Evolutionary conservation across 2,797 vertebrate genomes (phyloP), one percentile per base, ranked within the genome.

Genomic region (Clarias platycephalus): DNA sequence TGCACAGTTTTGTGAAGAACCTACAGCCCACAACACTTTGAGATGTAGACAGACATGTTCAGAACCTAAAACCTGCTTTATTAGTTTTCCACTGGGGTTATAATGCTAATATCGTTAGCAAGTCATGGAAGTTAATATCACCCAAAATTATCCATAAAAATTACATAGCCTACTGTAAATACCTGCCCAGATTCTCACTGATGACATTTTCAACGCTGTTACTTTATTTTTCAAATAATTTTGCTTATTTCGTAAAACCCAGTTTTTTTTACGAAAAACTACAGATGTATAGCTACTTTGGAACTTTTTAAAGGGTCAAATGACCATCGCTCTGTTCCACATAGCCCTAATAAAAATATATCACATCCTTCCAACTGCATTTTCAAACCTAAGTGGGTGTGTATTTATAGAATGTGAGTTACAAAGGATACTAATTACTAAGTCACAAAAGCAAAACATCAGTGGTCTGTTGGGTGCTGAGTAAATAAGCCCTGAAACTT

Each of bases 321-420:
- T 79, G 12, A 68, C 66, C 34, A 34, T 2, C 7, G 9, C 12
- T 28, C 8, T 58, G 58, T 82, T 77, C 55, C 5, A 72, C 77
- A 34, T 44, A 53, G 22, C 13, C 0, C 16, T 26, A n/a, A 34
- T 49, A 20, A 55, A 63, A 20, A 44, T 72, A 66, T 18, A 49
- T 62, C 62, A 66, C 78, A 31, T 80, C 37, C 37, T 78, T 78
- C 31, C 76, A 78, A 13, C 10, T 60, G 34, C 58, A 15, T 20
- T 16, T 63, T 78, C 28, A 60, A 37, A 37, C 20, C 20, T 66
- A 28, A 66, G 26, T 64, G 26, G 13, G 2, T 60, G 34, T 72
- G 40, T 72, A 72, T 44, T 44, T 44, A 44, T 6, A n/a, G 70
- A n/a, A 15, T 26, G 5, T 53, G 12, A 26, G 40, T 6, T 26